phyloP scores from a whole-genome alignment of 1,140 invertebrate species.

The Temnothorax curvispinosus region DNA sequence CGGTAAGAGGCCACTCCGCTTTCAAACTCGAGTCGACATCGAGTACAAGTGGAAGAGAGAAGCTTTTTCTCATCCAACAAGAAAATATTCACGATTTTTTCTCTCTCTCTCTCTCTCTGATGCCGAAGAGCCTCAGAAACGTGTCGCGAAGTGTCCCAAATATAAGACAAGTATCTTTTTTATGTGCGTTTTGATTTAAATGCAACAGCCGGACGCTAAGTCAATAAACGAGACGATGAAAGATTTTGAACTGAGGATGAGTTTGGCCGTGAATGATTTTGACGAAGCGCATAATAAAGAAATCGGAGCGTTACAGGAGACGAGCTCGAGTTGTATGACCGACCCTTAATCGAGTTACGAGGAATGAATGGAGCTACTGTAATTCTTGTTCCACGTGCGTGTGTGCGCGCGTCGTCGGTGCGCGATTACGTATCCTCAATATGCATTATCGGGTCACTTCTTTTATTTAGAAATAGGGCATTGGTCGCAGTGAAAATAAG shows the following conservation, averaged over 20 bases:
- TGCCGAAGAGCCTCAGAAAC: background rate
- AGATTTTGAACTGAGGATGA: conserved; percentile 1
- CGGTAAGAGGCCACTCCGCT: conserved; percentile 58
- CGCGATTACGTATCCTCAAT: conserved; percentile 47
- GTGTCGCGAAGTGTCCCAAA: background rate
- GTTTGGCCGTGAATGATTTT: background rate
- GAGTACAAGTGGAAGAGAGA: conserved; percentile 47
- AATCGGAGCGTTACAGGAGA: conserved; percentile 59
- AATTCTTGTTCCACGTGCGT: conserved; percentile 53
- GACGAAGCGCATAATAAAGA: conserved; percentile 45
- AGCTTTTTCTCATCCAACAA: conserved; percentile 38
- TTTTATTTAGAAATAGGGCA: conserved; percentile 39
- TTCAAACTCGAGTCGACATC: conserved; percentile 60
- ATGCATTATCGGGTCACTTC: conserved; percentile 46
- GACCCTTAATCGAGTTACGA: conserved; percentile 72
- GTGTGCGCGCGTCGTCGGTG: conserved; percentile 47
- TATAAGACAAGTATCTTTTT: background rate
- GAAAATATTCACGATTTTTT: background rate
- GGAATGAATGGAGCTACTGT: conserved; percentile 78
- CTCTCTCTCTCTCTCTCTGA: background rate
- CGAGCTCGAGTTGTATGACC: conserved; percentile 29
- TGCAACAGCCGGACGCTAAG: background rate
- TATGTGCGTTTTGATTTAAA: background rate
- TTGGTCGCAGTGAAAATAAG: background rate
- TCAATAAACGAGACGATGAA: too few species aligned